phyloP scores from a whole-genome alignment of 2,113 vertebrate genomes.

The Oenanthe melanoleuca region DNA sequence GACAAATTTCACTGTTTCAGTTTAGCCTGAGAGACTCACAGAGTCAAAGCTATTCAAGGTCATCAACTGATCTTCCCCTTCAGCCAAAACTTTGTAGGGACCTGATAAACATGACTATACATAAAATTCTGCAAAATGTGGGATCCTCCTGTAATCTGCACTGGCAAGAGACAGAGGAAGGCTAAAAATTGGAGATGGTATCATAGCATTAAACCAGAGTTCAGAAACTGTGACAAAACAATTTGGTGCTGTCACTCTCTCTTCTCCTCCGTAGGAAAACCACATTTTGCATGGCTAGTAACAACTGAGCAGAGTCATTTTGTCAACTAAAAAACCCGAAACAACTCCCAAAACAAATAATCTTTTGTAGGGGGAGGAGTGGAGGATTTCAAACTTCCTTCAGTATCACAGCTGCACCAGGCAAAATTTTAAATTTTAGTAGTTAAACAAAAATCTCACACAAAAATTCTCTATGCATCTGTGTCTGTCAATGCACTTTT shows the following conservation, averaged over 20 bases:
- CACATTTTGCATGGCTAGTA: background rate
- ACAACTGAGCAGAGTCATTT: background rate
- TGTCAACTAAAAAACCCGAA: background rate
- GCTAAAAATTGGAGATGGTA: background rate
- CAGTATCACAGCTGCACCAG: background rate
- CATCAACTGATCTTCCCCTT: background rate
- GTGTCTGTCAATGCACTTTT: background rate
- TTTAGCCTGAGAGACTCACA: background rate
- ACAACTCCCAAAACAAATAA: background rate
- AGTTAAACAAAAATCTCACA: background rate
- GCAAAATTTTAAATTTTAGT: background rate
- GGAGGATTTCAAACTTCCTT: background rate
- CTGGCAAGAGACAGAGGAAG: background rate
- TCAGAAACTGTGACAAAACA: background rate
- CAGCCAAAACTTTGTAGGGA: background rate
- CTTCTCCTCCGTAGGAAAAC: background rate
- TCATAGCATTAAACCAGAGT: background rate
- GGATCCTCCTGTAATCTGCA: background rate
- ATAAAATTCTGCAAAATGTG: background rate
- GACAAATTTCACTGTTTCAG: background rate
- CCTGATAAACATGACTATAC: fast-evolving
- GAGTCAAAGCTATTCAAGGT: background rate
- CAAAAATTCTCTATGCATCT: background rate
- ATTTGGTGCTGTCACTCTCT: background rate
- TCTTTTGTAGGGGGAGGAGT: background rate